Evolutionary conservation across 2,797 vertebrate genomes (phyloP), one percentile per base, ranked within the genome.

Genomic region (Takifugu rubripes): DNA sequence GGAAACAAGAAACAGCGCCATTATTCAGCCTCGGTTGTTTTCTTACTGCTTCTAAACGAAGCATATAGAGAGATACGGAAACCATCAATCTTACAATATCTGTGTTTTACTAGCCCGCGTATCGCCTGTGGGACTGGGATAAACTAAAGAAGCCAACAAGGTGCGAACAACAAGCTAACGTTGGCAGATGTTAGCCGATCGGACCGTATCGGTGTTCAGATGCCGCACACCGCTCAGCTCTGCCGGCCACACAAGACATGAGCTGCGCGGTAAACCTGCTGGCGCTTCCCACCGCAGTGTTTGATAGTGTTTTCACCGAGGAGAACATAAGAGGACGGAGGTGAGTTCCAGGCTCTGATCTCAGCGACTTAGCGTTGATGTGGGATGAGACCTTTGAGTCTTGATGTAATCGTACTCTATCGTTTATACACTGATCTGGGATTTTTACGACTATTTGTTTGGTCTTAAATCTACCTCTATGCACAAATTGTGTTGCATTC

Each of bases 1-100:
- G 52, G 48, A 56, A 58, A 26, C 12, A 12, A 48, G 68, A 91
- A 91, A 87, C 87, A 87, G 92, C 92, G 92, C 87, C 87, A 90
- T 43, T 62, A 77, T 84, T 45, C 61, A 53, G 31, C 53, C 48
- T 29, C 36, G 36, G 36, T 40, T 40, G 10, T 10, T 33, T 33
- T 33, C 2, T 33, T 9, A 2, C 8, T 33, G 8, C 8, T 9
- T 9, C 31, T 10, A 33, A 33, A 33, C 31, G 31, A 33, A 10
- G 31, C 8, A 33, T 33, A 9, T 33, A 33, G 31, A 10, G 8
- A 33, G 10, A 33, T 9, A 33, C 9, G 1, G 31, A 33, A 10
- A 10, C 31, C 8, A 9, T 33, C 31, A 10, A 33, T 4, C 8
- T 21, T 33, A 33, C 9, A 2, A 10, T 33, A 33, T 33, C 31